Base-by-base conservation (phyloP, 2,797 vertebrate genomes). In the Sylvia borin region DNA sequence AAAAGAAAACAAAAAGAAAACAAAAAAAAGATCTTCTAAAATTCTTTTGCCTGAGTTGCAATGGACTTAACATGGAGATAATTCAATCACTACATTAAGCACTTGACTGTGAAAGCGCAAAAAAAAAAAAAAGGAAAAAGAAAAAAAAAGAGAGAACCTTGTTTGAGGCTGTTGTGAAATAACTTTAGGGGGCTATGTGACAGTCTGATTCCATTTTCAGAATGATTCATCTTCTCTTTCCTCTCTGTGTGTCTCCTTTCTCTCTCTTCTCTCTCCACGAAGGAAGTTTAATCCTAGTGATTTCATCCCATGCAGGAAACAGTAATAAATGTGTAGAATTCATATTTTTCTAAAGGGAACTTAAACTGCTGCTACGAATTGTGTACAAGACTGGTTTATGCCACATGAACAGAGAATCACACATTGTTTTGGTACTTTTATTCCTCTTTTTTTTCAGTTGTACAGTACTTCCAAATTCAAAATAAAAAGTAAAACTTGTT, bases 1-100 rank as follows among this genome's bases (percentile, higher is more conserved):
- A 83, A 81, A 64, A 45, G 2, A 91, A 72, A 67, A 80, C 58
- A 88, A 84, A 93, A 71, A 64, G 3, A 70, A 76, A 64, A 40
- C 8, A 80, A 76, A 87, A 78, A 90, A 72, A 89, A 85, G 2
- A 97, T 97, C 96, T 95, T 97, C 95, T 98, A 96, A 98, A 98
- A 98, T 97, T 96, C 94, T 97, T 97, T 98, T 98, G 98, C 98
- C 98, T 98, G 98, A 98, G 98, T 98, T 98, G 98, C 98, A 98
- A 97, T 97, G 97, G 97, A 98, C 97, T 97, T 95, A 96, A 94
- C 89, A 70, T 93, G 97, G 96, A 98, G 95, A 94, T 96, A 97
- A 98, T 97, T 98, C 98, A 99, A 98, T 99, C 99, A 99, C 99
- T 99, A 99, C 99, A 99, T 98, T 98, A 97, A 98, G 98, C 98